phyloP scores from a whole-genome alignment of 2,113 vertebrate genomes.

The Sporophila hypoxantha region DNA sequence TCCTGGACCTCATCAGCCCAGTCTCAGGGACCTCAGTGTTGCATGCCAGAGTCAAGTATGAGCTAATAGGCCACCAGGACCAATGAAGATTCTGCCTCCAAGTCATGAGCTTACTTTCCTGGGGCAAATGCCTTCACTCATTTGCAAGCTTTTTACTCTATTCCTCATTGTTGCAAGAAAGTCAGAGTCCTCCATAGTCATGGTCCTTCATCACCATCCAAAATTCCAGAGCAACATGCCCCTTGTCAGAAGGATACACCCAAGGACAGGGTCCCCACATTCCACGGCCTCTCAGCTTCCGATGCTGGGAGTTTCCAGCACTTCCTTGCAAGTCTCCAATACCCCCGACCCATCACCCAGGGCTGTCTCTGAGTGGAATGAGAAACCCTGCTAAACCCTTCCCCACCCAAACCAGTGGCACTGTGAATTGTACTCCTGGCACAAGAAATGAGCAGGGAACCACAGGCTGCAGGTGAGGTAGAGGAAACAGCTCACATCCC shows the following conservation, averaged over 20 bases:
- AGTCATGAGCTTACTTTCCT: background rate
- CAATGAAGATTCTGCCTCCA: background rate
- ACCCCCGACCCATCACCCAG: background rate
- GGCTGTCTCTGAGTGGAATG: background rate
- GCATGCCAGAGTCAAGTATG: background rate
- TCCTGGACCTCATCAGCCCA: background rate
- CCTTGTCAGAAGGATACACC: background rate
- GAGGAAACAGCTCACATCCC: background rate
- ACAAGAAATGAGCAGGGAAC: background rate
- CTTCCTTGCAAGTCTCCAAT: background rate
- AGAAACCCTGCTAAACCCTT: background rate
- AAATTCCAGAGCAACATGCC: background rate
- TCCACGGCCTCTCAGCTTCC: background rate
- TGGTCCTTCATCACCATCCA: accelerated
- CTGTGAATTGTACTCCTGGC: background rate
- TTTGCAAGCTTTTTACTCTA: background rate
- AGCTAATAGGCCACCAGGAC: background rate
- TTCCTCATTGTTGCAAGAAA: background rate
- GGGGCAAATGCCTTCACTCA: background rate
- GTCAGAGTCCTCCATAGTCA: background rate
- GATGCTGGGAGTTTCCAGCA: background rate
- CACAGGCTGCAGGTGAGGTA: background rate
- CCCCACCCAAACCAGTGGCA: background rate
- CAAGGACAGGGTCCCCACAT: background rate
- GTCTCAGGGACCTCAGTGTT: background rate